These are phyloP conservation scores for Drosophila anomalata DNA, from an alignment of 2,888 invertebrate species.

Conservation along the genomic window DNA sequence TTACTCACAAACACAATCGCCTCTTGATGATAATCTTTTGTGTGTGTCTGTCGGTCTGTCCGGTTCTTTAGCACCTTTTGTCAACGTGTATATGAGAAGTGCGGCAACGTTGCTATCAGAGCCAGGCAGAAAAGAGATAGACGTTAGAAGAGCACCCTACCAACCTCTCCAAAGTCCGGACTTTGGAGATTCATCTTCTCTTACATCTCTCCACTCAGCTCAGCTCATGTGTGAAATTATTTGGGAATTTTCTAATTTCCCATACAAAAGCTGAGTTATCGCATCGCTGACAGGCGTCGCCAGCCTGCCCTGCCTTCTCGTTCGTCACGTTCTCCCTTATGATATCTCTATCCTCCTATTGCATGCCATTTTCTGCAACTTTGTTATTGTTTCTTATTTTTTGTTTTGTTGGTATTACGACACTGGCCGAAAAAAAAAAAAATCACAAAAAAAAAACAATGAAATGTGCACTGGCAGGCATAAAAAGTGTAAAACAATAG, in stretches of 20 bases:
- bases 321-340: conserved; percentile 18
- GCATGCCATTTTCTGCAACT: conserved; percentile 29
- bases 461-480: conserved; percentile 62
- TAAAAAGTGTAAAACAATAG: conserved; percentile 39
- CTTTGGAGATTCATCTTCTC: conserved; percentile 10
- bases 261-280: conserved; percentile 73
- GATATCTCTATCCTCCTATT: conserved; percentile 42
- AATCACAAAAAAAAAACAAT: conserved; percentile 32
- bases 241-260: conserved; percentile 77
- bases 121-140: not conserved
- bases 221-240: conserved; percentile 77
- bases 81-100: conserved; percentile 65
- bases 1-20: conserved; percentile 29
- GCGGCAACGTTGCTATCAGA: conserved; percentile 58
- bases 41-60: conserved; percentile 34
- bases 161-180: not conserved
- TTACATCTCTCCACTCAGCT: conserved; percentile 33
- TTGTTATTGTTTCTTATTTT: conserved; percentile 22
- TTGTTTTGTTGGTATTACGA: conserved; percentile 54
- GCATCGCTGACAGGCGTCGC: conserved; percentile 51
- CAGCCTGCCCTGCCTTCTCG: conserved; percentile 20
- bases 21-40: conserved; percentile 67
- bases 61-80: conserved; percentile 74
- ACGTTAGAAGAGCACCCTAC: not conserved
- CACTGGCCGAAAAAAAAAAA: conserved; percentile 47